Evolutionary conservation across 2,888 invertebrate species (phyloP).

Genomic region (Morpho deidamia): DNA sequence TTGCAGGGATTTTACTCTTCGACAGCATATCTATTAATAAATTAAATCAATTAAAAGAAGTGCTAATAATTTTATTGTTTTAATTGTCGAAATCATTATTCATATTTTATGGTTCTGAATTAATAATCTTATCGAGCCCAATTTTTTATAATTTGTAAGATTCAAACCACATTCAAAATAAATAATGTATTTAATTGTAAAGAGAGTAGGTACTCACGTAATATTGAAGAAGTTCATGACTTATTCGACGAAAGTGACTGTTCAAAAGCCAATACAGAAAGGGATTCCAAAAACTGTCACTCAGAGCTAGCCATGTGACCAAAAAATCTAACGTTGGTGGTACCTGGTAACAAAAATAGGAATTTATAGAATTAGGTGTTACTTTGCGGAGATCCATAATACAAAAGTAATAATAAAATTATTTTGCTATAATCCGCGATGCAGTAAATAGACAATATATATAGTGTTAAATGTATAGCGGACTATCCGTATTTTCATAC

Average conservation of each 20-base stretch:
- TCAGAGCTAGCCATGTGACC: conserved; percentile 91
- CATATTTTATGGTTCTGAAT: too few relatives aligned
- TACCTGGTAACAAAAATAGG: conserved; percentile 65
- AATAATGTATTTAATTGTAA: not conserved
- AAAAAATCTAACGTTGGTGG: conserved; percentile 90
- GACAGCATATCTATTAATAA: conserved; percentile 58
- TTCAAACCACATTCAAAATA: not conserved
- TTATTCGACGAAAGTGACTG: conserved; percentile 89
- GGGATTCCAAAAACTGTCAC: conserved; percentile 94
- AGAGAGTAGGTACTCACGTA: conserved; percentile 77
- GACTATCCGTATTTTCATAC: too few relatives aligned
- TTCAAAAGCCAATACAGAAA: conserved; percentile 93
- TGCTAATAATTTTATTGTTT: too few relatives aligned
- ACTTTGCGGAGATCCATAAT: too few relatives aligned
- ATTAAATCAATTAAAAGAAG: not conserved
- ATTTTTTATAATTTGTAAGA: too few relatives aligned
- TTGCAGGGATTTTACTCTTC: conserved; percentile 57
- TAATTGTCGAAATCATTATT: too few relatives aligned
- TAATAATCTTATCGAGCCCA: too few relatives aligned
- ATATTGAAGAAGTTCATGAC: conserved; percentile 85
- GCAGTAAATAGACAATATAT: too few relatives aligned
- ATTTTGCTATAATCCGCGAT: too few relatives aligned
- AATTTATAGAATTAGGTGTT: too few relatives aligned
- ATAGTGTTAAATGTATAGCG: too few relatives aligned
- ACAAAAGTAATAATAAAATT: too few relatives aligned